phyloP scores from a whole-genome alignment of 2,113 vertebrate species.

The Salvelinus namaycush region DNA sequence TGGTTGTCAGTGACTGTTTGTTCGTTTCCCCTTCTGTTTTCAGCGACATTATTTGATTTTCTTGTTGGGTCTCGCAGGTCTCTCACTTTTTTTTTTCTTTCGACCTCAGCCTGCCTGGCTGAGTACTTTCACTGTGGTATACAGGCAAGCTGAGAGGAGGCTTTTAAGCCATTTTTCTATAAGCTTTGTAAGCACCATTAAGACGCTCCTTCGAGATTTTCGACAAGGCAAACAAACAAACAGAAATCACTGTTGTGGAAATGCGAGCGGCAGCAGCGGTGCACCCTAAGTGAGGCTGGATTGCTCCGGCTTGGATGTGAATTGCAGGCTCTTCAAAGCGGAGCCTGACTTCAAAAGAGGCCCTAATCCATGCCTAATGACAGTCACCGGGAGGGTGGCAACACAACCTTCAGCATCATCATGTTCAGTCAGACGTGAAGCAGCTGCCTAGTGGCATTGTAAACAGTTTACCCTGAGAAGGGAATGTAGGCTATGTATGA shows the following conservation, averaged over 20 bases:
- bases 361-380: constrained; percentile 54
- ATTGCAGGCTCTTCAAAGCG: constrained; percentile 52
- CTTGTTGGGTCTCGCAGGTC: not conserved
- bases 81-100: not conserved
- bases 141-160: constrained; percentile 19
- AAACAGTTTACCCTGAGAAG: constrained; percentile 21
- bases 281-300: constrained; percentile 32
- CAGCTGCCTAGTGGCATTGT: constrained; percentile 42
- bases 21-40: too few species aligned
- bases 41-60: too few species aligned
- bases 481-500: constrained; percentile 15
- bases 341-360: constrained; percentile 43
- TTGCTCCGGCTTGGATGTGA: constrained; percentile 43
- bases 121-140: constrained; percentile 37
- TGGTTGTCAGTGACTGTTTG: too few species aligned
- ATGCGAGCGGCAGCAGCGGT: constrained; percentile 31
- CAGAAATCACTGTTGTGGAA: constrained; percentile 33
- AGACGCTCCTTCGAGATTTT: constrained; percentile 54
- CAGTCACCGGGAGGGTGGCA: constrained; percentile 33
- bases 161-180: constrained; percentile 61
- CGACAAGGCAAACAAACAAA: constrained; percentile 47
- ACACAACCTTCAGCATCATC: constrained; percentile 34
- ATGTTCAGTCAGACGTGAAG: constrained; percentile 34
- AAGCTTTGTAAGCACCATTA: constrained; percentile 60
- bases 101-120: constrained; percentile 20